Percentiles rank a stretch among this genome's conserved stretches.
These are phyloP conservation scores for Rhagoletis pomonella DNA, from an alignment of 1,140 invertebrate genomes.

Conservation along the genomic window DNA sequence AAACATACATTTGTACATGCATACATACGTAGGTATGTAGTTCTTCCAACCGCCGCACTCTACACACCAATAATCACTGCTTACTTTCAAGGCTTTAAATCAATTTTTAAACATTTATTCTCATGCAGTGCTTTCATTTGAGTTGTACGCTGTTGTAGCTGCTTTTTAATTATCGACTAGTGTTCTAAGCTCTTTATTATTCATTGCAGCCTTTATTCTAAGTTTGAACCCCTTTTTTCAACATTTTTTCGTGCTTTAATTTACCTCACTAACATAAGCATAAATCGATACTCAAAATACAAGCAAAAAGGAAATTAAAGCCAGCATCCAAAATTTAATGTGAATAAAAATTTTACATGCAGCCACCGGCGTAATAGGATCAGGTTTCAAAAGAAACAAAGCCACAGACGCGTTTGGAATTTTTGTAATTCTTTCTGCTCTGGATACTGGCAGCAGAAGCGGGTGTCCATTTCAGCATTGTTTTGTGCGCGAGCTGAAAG, in stretches of 20 bases:
- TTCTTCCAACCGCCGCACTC: too few species aligned
- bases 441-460: neutral
- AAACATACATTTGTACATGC: too few species aligned
- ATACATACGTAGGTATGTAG: too few species aligned
- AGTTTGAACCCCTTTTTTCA: neutral
- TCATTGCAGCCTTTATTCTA: neutral
- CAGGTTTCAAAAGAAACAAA: constrained; percentile 25
- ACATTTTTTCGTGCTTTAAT: constrained; percentile 13
- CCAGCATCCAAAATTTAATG: neutral
- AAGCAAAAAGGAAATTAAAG: neutral
- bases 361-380: neutral
- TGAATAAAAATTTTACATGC: neutral
- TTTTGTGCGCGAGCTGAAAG: neutral
- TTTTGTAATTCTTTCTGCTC: neutral
- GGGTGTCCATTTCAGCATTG: neutral
- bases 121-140: too few species aligned
- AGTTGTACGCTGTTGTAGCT: neutral
- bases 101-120: too few species aligned
- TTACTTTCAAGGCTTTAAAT: too few species aligned
- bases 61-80: too few species aligned
- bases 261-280: constrained; percentile 10
- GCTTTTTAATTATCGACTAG: neutral
- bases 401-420: constrained; percentile 24
- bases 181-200: neutral
- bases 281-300: neutral